A percentile compares a stretch with the other conserved stretches of the same genome.
phyloP scores from a whole-genome alignment of 2,113 vertebrate species.

The Cygnus buccinator region DNA sequence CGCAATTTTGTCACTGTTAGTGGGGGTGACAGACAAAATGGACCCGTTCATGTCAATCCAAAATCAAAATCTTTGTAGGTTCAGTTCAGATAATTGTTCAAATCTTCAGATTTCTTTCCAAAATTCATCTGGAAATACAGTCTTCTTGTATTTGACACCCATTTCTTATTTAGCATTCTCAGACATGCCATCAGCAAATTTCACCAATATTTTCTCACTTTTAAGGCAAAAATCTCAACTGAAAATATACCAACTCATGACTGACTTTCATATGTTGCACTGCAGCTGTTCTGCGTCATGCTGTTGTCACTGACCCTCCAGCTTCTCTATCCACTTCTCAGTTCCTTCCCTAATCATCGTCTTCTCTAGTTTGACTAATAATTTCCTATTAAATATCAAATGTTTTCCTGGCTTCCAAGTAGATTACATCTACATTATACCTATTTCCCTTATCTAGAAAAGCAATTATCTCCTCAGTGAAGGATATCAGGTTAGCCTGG shows the following conservation, averaged over 20 bases:
- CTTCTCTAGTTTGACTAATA: background rate
- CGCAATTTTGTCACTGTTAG: background rate
- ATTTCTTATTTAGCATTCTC: background rate
- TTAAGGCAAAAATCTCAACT: background rate
- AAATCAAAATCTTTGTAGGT: background rate
- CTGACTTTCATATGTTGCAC: background rate
- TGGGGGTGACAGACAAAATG: background rate
- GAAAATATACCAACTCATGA: background rate
- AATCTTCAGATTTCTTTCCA: background rate
- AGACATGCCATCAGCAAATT: background rate
- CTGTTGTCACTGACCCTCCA: background rate
- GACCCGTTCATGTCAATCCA: accelerated
- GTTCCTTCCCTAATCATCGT: background rate
- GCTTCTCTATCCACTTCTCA: background rate
- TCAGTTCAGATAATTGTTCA: background rate
- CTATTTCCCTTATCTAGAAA: conserved; percentile 26
- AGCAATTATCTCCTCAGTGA: conserved; percentile 8
- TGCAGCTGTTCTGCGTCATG: background rate
- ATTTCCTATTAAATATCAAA: background rate
- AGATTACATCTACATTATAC: conserved; percentile 27
- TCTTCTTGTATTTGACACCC: accelerated
- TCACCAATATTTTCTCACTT: background rate
- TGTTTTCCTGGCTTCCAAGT: background rate
- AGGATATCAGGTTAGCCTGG: background rate
- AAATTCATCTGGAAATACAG: background rate